Conservation (phyloP, 2,888 invertebrate genomes). For the Tiliacea citrago region DNA sequence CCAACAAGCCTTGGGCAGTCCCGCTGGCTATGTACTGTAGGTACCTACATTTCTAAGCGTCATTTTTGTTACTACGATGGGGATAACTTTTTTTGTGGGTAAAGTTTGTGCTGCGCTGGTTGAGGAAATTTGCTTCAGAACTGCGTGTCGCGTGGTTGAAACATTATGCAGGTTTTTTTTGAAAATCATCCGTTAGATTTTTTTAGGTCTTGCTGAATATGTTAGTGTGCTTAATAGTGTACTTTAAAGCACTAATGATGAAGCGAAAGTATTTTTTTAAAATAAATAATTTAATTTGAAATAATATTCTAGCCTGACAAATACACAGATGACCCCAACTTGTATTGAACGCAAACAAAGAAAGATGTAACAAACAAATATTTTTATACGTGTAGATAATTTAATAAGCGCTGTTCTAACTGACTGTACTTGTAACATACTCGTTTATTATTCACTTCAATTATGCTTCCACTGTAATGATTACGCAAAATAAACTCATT, state of each 20-base stretch:
- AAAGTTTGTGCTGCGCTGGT: background rate
- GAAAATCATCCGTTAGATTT: no score
- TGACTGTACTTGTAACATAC: constrained; percentile 33
- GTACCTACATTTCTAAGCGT: no score
- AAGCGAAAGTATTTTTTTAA: no score
- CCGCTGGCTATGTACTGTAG: constrained; percentile 7
- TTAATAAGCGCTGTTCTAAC: background rate
- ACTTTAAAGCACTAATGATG: background rate
- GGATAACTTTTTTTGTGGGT: background rate
- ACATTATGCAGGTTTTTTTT: no score
- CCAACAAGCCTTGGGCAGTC: constrained; percentile 8
- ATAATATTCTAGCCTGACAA: background rate
- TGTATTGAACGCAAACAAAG: background rate
- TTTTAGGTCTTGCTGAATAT: background rate
- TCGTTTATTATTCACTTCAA: constrained; percentile 52
- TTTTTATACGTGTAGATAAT: background rate
- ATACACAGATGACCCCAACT: no score
- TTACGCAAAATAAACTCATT: constrained; percentile 56
- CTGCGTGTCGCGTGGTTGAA: background rate
- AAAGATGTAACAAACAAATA: background rate
- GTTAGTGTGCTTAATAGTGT: background rate
- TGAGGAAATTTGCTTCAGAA: background rate
- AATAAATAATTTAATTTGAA: background rate
- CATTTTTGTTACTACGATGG: background rate
- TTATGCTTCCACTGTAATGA: constrained; percentile 50